phyloP scores from a whole-genome alignment of 2,888 invertebrate species.

The Apoderus coryli region DNA sequence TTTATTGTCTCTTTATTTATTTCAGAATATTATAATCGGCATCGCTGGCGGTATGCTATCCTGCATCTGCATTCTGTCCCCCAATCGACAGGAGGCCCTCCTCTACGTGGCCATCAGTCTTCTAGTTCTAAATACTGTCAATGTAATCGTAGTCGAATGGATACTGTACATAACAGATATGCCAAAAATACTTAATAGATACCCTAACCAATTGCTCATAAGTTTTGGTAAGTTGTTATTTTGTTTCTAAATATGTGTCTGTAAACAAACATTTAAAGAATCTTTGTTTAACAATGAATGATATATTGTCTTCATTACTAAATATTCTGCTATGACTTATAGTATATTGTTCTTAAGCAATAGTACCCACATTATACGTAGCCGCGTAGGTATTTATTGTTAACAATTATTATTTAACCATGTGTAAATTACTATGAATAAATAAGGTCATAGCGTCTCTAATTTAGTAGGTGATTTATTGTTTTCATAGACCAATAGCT shows the following conservation, averaged over 20 bases:
- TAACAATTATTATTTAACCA: conserved; percentile 1
- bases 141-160: conserved; percentile 39
- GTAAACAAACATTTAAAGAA: too few species aligned
- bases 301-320: too few species aligned
- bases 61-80: conserved; percentile 32
- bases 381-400: background rate
- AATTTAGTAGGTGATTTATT: too few species aligned
- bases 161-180: conserved; percentile 30
- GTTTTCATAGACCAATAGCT: too few species aligned
- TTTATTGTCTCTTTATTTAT: background rate
- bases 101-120: conserved; percentile 38
- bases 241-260: too few species aligned
- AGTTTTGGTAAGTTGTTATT: conserved; percentile 27
- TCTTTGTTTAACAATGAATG: too few species aligned
- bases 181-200: conserved; percentile 24
- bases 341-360: too few species aligned
- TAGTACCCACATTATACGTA: too few species aligned
- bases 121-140: conserved; percentile 36
- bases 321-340: too few species aligned
- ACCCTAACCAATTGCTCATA: conserved; percentile 29
- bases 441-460: too few species aligned
- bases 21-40: conserved; percentile 36
- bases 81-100: conserved; percentile 33
- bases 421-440: background rate
- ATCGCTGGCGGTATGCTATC: conserved; percentile 34